Evolutionary conservation across 2,113 vertebrate genomes (phyloP).

Genomic region (Boulengeromyrus knoepffleri): DNA sequence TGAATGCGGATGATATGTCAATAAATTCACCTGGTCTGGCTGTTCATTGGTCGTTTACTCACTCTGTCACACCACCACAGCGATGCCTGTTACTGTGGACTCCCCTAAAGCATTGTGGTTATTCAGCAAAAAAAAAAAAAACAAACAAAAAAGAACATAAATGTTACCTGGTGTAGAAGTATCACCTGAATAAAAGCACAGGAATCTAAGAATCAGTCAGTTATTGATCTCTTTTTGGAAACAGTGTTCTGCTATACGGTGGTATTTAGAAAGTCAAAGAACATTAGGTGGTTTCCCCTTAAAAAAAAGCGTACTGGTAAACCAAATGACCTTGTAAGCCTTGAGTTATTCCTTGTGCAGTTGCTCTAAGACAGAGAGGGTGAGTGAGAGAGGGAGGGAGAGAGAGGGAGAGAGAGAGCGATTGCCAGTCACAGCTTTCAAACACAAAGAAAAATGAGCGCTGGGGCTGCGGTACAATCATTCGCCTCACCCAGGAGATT

Average conservation of each 20-base stretch:
- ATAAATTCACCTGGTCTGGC: background rate
- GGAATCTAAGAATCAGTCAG: background rate
- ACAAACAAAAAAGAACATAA: background rate
- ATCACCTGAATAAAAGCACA: background rate
- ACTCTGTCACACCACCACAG: background rate
- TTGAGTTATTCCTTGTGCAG: slow-evolving; percentile 59
- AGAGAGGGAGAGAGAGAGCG: slow-evolving; percentile 41
- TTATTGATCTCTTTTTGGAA: background rate
- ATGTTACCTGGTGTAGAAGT: background rate
- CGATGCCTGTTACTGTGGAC: background rate
- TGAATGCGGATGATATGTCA: background rate
- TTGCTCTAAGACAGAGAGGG: slow-evolving; percentile 42
- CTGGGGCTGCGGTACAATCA: slow-evolving; percentile 69
- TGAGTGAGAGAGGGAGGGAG: slow-evolving; percentile 22
- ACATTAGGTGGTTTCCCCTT: background rate
- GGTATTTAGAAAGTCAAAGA: background rate
- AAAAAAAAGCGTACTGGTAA: slow-evolving; percentile 45
- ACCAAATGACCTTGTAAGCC: slow-evolving; percentile 67
- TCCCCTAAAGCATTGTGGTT: background rate
- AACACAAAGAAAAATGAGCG: slow-evolving; percentile 69
- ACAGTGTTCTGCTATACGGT: background rate
- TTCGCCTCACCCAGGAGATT: slow-evolving; percentile 68
- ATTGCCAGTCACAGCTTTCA: slow-evolving; percentile 66
- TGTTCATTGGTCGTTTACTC: background rate
- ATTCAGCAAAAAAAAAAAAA: background rate